These are phyloP conservation scores for Philereme transversata DNA, from an alignment of 2,888 invertebrate genomes.

Conservation along the genomic window DNA sequence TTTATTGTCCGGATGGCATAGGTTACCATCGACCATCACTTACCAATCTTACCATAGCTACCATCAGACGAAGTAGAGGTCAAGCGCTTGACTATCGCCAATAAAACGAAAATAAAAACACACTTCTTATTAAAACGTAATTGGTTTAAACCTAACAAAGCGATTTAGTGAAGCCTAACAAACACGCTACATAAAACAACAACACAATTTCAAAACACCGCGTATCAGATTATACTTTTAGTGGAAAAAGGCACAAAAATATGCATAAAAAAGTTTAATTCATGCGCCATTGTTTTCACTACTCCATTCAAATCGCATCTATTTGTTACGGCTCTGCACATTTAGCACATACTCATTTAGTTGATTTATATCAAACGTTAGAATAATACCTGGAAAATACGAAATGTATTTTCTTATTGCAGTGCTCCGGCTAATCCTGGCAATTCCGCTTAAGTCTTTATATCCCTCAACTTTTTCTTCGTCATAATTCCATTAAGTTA, in stretches of 20 bases:
- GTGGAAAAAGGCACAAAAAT: background rate
- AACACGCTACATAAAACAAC: background rate
- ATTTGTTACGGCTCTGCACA: constrained; percentile 20
- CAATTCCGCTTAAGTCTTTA: constrained; percentile 3
- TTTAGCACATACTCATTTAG: constrained; percentile 27
- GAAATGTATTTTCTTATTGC: constrained; percentile 15
- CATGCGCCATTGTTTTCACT: constrained; percentile 20
- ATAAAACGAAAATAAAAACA: too few species aligned
- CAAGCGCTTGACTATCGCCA: too few species aligned
- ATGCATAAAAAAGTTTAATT: constrained; percentile 16
- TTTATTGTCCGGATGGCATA: too few species aligned
- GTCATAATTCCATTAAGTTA: too few species aligned
- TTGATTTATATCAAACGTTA: constrained; percentile 23
- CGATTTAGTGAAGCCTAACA: too few species aligned
- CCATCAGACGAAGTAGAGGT: too few species aligned
- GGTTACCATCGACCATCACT: too few species aligned
- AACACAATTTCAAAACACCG: background rate
- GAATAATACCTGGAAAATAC: constrained; percentile 9
- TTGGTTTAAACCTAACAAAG: too few species aligned
- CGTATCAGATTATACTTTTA: background rate
- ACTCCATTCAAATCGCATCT: constrained; percentile 15
- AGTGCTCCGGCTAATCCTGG: constrained; percentile 3
- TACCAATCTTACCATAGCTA: too few species aligned
- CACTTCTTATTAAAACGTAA: too few species aligned
- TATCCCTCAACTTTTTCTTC: too few species aligned